Conservation (phyloP, 1,140 invertebrate genomes). For the Cyrtorhinus lividipennis region DNA sequence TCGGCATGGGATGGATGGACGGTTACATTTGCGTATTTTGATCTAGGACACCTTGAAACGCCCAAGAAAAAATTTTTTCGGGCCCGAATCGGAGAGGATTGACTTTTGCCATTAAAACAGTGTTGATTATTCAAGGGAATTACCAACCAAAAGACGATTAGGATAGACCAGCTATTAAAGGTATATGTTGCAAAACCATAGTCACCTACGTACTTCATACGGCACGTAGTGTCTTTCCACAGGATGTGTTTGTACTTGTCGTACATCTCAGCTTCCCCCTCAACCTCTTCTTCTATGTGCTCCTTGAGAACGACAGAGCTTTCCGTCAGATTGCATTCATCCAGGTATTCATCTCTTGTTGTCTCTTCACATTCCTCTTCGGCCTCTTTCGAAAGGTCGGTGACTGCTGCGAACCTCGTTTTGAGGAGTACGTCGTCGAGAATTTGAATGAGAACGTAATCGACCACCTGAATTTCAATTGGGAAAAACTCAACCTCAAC, state of each 20-base stretch:
- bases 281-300: not conserved
- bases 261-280: not conserved
- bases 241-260: not conserved
- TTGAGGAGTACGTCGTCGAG: not conserved
- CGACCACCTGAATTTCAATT: constrained; percentile 3
- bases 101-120: too few relatives aligned
- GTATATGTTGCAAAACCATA: not conserved
- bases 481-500: too few relatives aligned
- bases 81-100: too few relatives aligned
- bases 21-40: too few relatives aligned
- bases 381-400: not conserved
- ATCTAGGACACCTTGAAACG: too few relatives aligned
- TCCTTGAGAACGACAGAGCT: not conserved
- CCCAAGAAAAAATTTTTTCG: too few relatives aligned
- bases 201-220: not conserved
- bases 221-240: not conserved
- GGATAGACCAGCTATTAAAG: not conserved
- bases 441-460: not conserved
- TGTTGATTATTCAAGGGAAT: too few relatives aligned
- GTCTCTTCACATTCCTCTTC: not conserved
- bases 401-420: not conserved
- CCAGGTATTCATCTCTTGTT: not conserved
- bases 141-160: too few relatives aligned
- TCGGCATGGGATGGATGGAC: too few relatives aligned
- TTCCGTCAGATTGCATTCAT: not conserved